Conservation (phyloP, 2,888 invertebrate genomes). For the Dyspetes luteomarginatus region DNA sequence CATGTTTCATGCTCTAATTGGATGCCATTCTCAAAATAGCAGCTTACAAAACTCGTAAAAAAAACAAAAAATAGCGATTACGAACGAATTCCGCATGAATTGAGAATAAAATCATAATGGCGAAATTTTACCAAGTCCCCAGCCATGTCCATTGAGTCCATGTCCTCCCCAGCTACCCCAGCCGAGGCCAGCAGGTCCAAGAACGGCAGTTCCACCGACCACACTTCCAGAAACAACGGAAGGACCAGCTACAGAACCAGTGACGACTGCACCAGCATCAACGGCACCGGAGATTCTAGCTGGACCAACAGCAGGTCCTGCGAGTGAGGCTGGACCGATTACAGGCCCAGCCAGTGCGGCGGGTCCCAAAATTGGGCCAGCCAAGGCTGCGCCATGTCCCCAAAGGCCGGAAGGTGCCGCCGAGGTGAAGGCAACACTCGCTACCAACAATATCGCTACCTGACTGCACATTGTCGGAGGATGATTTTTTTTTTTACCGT, state of each 20-base stretch:
- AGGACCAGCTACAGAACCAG: conserved; percentile 80
- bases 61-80: background rate
- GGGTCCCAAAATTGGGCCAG: conserved; percentile 78
- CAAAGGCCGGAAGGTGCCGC: conserved; percentile 78
- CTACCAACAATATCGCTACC: conserved; percentile 74
- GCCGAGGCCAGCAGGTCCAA: conserved; percentile 70
- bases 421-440: conserved; percentile 72
- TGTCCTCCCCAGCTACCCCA: conserved; percentile 41
- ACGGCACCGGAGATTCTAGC: conserved; percentile 80
- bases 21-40: background rate
- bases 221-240: conserved; percentile 79
- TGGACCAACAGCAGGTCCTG: conserved; percentile 79
- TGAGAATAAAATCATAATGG: too few species aligned
- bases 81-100: too few species aligned
- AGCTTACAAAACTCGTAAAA: background rate
- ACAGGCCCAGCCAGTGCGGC: conserved; percentile 76
- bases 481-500: too few species aligned
- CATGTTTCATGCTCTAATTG: too few species aligned
- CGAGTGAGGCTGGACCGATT: conserved; percentile 76
- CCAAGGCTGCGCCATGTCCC: conserved; percentile 74
- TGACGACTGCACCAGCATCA: conserved; percentile 80
- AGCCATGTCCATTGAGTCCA: conserved; percentile 2
- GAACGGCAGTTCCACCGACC: conserved; percentile 75
- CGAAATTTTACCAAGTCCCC: conserved; percentile 54
- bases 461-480: conserved; percentile 74